Conservation (phyloP, 1,140 invertebrate species). For the Calephelis nemesis region DNA sequence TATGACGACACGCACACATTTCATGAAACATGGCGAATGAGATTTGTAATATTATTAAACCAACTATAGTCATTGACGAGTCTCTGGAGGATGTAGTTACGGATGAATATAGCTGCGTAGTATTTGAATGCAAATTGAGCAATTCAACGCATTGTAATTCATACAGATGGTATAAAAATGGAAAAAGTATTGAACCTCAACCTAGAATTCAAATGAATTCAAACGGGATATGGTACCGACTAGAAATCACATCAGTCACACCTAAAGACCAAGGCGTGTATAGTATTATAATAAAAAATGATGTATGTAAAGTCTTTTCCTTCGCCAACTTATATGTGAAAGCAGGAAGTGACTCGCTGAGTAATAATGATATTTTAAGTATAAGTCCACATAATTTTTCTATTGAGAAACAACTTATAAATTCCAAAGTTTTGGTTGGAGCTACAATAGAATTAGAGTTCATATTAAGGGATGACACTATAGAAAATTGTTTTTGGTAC, state of each 20-base stretch:
- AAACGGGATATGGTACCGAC: slow-evolving; percentile 29
- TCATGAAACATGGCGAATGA: slow-evolving; percentile 22
- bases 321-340: slow-evolving; percentile 34
- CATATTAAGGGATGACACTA: slow-evolving; percentile 25
- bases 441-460: slow-evolving; percentile 36
- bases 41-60: slow-evolving; percentile 18
- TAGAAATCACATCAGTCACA: slow-evolving; percentile 30
- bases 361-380: slow-evolving; percentile 29
- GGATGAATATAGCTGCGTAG: slow-evolving; percentile 31
- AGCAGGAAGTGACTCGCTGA: slow-evolving; percentile 19
- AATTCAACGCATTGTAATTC: slow-evolving; percentile 20
- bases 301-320: slow-evolving; percentile 26
- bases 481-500: slow-evolving; percentile 35
- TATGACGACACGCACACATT: no score
- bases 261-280: slow-evolving; percentile 36
- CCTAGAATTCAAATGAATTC: slow-evolving; percentile 25
- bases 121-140: slow-evolving; percentile 38
- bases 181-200: slow-evolving; percentile 28
- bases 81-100: slow-evolving; percentile 32
- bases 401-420: slow-evolving; percentile 26
- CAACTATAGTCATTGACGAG: slow-evolving; percentile 33
- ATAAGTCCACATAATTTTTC: slow-evolving; percentile 22
- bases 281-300: slow-evolving; percentile 28
- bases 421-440: slow-evolving; percentile 30
- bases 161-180: slow-evolving; percentile 39